These are phyloP conservation scores for Cryptoprocta ferox DNA, from an alignment of 2,797 vertebrate genomes.

Conservation along the genomic window DNA sequence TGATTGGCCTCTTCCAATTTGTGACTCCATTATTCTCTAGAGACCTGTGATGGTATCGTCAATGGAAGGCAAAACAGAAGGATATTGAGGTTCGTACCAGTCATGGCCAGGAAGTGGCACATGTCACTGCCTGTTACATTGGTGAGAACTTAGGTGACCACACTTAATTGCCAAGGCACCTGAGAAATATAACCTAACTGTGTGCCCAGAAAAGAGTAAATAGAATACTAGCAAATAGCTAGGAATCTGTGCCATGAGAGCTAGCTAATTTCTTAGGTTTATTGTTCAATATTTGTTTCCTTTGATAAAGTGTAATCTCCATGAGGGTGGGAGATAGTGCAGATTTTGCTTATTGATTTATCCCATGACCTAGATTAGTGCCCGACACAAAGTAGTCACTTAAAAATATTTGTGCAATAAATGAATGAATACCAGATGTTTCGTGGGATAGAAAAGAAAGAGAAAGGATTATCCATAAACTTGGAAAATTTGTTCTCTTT, in stretches of 20 bases:
- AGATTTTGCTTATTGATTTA: not conserved
- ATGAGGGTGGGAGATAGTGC: not conserved
- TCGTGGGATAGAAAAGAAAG: not conserved
- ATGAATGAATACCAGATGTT: not conserved
- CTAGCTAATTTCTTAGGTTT: not conserved
- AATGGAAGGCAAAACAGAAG: not conserved
- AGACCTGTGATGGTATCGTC: not conserved
- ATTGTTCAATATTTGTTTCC: not conserved
- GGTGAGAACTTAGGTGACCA: not conserved
- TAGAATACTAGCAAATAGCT: not conserved
- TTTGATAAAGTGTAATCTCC: not conserved
- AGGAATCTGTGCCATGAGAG: not conserved
- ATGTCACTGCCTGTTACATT: not conserved
- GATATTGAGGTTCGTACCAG: not conserved
- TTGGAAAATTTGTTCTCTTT: constrained; percentile 6
- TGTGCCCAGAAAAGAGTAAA: not conserved
- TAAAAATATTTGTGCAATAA: not conserved
- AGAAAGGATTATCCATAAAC: not conserved
- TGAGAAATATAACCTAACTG: not conserved
- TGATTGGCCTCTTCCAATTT: not conserved
- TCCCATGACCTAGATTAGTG: not conserved
- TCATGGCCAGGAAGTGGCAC: not conserved
- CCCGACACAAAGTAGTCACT: not conserved
- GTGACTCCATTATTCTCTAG: not conserved
- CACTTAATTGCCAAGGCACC: not conserved